These are phyloP conservation scores for Mus minutoides DNA, from an alignment of 2,797 vertebrate genomes.

Conservation along the genomic window DNA sequence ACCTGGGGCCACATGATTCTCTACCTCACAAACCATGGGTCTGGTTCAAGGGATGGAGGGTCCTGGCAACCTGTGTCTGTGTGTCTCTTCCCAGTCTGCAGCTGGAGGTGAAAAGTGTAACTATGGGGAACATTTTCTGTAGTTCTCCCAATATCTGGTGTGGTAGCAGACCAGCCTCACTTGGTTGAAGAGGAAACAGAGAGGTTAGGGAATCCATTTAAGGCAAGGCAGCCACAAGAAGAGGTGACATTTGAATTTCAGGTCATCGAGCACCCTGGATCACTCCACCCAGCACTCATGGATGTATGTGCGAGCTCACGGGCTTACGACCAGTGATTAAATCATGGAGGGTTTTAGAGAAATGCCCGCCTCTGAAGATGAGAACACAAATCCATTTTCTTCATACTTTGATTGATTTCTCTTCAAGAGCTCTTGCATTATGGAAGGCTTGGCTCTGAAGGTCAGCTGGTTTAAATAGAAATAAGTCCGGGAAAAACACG, in stretches of 20 bases:
- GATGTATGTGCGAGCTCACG: fast-evolving
- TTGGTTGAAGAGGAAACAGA: neutral
- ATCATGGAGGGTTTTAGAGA: neutral
- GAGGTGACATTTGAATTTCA: neutral
- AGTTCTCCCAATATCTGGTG: too few relatives aligned
- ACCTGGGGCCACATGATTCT: neutral
- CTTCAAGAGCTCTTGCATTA: neutral
- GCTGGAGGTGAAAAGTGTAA: neutral
- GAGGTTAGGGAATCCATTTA: neutral
- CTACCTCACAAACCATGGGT: neutral
- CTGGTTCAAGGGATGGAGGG: neutral
- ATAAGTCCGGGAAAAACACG: conserved; percentile 60
- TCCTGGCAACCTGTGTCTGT: neutral
- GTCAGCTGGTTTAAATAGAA: conserved; percentile 59
- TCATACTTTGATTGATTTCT: conserved; percentile 26
- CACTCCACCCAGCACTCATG: neutral
- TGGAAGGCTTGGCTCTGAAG: neutral
- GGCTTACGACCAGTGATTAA: neutral
- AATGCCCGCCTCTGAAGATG: neutral
- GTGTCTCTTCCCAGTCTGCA: neutral
- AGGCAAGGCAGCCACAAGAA: neutral
- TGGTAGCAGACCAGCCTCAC: fast-evolving
- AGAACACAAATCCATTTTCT: conserved; percentile 12
- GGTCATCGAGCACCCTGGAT: fast-evolving
- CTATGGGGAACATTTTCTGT: neutral